Percentiles rank a stretch among this genome's conserved stretches.
These are phyloP conservation scores for Tanypteryx hageni DNA, from an alignment of 2,888 invertebrate species.

Conservation along the genomic window DNA sequence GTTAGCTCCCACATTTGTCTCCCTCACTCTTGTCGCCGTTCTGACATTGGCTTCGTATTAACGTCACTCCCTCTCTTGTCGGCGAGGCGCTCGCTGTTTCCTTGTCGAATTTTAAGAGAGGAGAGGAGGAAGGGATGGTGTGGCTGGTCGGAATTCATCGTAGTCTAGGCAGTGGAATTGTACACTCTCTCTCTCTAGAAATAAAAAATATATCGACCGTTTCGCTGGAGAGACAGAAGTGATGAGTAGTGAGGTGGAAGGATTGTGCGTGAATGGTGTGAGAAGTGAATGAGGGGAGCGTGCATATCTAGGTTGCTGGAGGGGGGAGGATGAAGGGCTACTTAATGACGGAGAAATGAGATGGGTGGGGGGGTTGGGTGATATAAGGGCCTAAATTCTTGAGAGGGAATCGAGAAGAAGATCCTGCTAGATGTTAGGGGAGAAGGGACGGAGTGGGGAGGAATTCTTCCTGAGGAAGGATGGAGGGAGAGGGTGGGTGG, in stretches of 20 bases:
- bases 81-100: background rate
- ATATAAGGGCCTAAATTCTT: background rate
- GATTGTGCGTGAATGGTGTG: background rate
- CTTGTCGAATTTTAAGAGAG: background rate
- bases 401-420: background rate
- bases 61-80: background rate
- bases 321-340: background rate
- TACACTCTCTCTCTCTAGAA: background rate
- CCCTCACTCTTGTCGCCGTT: background rate
- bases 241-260: background rate
- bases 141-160: background rate
- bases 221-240: background rate
- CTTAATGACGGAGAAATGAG: background rate
- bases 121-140: too few relatives aligned
- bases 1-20: background rate
- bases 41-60: background rate
- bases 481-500: background rate
- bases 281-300: background rate
- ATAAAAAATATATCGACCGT: background rate
- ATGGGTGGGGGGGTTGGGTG: background rate
- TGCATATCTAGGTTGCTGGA: background rate
- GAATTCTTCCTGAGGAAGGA: constrained; percentile 19
- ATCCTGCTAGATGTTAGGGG: background rate
- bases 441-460: background rate
- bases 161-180: background rate